A percentile compares a stretch with the other conserved stretches of the same genome.
phyloP scores from a whole-genome alignment of 2,113 vertebrate species.

The Ploceus nigricollis region DNA sequence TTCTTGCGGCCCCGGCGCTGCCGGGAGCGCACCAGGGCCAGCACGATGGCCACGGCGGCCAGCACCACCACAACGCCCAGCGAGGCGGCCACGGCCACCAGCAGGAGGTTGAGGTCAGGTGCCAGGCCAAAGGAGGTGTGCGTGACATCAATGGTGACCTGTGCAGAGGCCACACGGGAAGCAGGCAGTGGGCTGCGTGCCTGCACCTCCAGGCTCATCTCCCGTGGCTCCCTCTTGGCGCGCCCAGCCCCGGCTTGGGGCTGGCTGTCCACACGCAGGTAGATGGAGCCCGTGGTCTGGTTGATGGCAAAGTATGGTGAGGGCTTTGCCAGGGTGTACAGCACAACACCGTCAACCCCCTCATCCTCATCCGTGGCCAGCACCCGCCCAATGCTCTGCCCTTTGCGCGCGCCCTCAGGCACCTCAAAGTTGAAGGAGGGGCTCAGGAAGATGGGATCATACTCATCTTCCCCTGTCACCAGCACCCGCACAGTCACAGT shows the following conservation, averaged over 20 bases:
- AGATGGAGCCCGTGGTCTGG: slow-evolving; percentile 87
- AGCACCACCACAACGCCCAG: slow-evolving; percentile 89
- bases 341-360: slow-evolving; percentile 89
- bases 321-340: slow-evolving; percentile 82
- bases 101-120: slow-evolving; percentile 84
- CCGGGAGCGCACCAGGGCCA: slow-evolving; percentile 81
- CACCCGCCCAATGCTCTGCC: slow-evolving; percentile 89
- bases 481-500: slow-evolving; percentile 91
- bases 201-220: slow-evolving; percentile 87
- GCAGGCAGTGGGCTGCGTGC: slow-evolving; percentile 88
- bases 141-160: slow-evolving; percentile 85
- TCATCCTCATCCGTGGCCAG: slow-evolving; percentile 90
- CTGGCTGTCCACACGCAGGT: slow-evolving; percentile 85
- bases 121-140: slow-evolving; percentile 90
- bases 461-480: slow-evolving; percentile 93
- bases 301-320: slow-evolving; percentile 93
- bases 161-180: slow-evolving; percentile 81
- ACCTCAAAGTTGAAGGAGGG: slow-evolving; percentile 86
- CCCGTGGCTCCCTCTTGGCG: slow-evolving; percentile 79
- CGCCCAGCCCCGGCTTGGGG: slow-evolving; percentile 63
- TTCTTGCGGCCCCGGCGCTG: slow-evolving; percentile 74
- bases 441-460: slow-evolving; percentile 88
- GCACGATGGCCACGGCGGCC: slow-evolving; percentile 84
- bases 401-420: slow-evolving; percentile 87
- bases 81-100: slow-evolving; percentile 88